Conservation (phyloP, 2,797 vertebrate species). For the Rhadinocentrus ornatus region DNA sequence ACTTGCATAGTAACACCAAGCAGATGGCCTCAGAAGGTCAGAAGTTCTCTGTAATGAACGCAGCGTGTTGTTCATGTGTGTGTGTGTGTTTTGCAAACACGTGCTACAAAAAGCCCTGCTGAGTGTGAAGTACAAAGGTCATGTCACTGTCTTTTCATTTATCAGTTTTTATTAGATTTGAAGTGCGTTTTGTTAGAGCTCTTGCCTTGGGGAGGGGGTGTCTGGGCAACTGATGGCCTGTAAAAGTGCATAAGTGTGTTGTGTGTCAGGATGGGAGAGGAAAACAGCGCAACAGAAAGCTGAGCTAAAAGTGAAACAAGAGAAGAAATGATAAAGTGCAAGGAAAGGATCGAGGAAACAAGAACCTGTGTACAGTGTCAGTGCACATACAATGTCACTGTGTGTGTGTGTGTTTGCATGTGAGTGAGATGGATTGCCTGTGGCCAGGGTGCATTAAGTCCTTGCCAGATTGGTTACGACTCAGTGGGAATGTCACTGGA, state of each 20-base stretch:
- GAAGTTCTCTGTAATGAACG: slow-evolving; percentile 55
- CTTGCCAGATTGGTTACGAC: slow-evolving; percentile 77
- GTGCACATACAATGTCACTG: slow-evolving; percentile 16
- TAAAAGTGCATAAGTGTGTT: slow-evolving; percentile 16
- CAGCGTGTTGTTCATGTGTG: slow-evolving; percentile 43
- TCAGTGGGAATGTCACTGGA: slow-evolving; percentile 74
- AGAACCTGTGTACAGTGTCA: slow-evolving; percentile 10
- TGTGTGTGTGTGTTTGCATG: slow-evolving; percentile 37
- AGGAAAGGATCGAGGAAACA: slow-evolving; percentile 15
- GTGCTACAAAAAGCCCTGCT: slow-evolving; percentile 54
- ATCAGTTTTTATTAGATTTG: slow-evolving; percentile 72
- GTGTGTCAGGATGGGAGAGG: background rate
- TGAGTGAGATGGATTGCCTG: slow-evolving; percentile 74
- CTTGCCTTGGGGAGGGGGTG: slow-evolving; percentile 11
- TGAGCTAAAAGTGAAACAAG: slow-evolving; percentile 22
- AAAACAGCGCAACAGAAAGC: slow-evolving; percentile 15
- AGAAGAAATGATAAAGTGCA: slow-evolving; percentile 21
- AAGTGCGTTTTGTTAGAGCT: slow-evolving; percentile 66
- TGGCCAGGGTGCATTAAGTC: slow-evolving; percentile 73
- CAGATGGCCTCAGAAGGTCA: slow-evolving; percentile 80
- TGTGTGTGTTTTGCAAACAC: slow-evolving; percentile 45
- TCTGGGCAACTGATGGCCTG: slow-evolving; percentile 53
- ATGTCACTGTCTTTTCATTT: slow-evolving; percentile 71
- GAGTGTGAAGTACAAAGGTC: slow-evolving; percentile 62
- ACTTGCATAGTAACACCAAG: slow-evolving; percentile 52